Conservation (phyloP, 1,140 invertebrate species). For the Megalonaias nervosa region DNA sequence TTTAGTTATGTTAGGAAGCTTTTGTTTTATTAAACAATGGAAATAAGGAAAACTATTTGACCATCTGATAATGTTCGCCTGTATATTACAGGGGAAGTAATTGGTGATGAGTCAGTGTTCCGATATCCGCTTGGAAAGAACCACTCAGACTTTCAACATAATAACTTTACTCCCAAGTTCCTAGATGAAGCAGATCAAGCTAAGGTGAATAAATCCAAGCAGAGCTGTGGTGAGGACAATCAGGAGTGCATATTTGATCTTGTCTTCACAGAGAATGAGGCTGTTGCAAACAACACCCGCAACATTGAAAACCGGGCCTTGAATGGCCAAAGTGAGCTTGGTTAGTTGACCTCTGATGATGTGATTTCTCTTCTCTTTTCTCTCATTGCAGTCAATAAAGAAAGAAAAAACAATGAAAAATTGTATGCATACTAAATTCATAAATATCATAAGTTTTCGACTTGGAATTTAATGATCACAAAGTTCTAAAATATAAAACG, state of each 20-base stretch:
- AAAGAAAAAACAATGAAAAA: too few species aligned
- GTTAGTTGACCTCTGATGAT: too few species aligned
- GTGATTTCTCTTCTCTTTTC: too few species aligned
- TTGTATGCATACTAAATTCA: too few species aligned
- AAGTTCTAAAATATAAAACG: too few species aligned
- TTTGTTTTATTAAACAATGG: not conserved
- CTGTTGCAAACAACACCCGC: slow-evolving; percentile 3
- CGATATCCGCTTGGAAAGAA: not conserved
- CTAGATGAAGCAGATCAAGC: slow-evolving; percentile 3
- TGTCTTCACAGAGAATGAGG: slow-evolving; percentile 6
- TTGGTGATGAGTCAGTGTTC: not conserved
- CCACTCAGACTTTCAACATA: not conserved
- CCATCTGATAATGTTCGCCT: too few species aligned
- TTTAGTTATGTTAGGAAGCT: too few species aligned
- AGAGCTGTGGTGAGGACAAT: slow-evolving; percentile 7
- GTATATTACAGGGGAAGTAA: slow-evolving; percentile 12
- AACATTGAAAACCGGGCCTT: not conserved
- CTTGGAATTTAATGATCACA: too few species aligned
- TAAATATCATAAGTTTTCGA: too few species aligned
- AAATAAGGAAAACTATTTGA: not conserved
- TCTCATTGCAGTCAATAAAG: too few species aligned
- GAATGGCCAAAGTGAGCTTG: too few species aligned
- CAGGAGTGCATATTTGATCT: slow-evolving; percentile 13
- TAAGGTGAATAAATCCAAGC: not conserved
- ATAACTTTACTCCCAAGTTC: slow-evolving; percentile 6